phyloP scores from a whole-genome alignment of 2,113 vertebrate species.

The Gobius niger region DNA sequence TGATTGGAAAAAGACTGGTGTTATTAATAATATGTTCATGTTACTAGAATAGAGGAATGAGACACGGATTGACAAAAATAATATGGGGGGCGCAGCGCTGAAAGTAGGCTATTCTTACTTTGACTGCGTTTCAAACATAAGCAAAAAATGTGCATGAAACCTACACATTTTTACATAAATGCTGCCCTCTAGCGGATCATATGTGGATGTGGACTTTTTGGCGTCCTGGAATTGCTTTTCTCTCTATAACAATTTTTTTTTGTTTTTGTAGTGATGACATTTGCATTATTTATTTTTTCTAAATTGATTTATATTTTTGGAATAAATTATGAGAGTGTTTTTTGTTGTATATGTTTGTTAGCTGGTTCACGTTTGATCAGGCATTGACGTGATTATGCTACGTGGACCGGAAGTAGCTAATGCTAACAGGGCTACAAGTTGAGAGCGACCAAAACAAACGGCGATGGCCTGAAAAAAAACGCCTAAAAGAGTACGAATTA shows the following conservation, averaged over 20 bases:
- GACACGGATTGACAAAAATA: no score
- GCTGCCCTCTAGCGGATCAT: slow-evolving; percentile 44
- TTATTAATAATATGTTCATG: no score
- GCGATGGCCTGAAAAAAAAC: slow-evolving; percentile 27
- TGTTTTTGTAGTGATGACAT: neutral
- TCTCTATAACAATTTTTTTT: slow-evolving; percentile 8
- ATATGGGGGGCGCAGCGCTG: no score
- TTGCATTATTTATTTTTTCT: no score
- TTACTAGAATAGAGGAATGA: no score
- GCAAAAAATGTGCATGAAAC: no score
- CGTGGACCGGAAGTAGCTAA: slow-evolving; percentile 78
- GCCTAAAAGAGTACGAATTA: slow-evolving; percentile 1
- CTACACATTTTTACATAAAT: slow-evolving; percentile 3
- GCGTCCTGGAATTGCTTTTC: slow-evolving; percentile 43
- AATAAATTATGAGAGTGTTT: no score
- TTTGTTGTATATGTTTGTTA: neutral
- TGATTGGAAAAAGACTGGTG: no score
- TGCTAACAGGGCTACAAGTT: slow-evolving; percentile 39
- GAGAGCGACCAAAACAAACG: slow-evolving; percentile 72
- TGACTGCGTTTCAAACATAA: no score
- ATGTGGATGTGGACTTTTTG: slow-evolving; percentile 16
- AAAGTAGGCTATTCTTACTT: no score
- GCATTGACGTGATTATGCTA: slow-evolving; percentile 61
- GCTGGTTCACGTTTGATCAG: neutral
- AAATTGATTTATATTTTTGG: no score